A percentile compares a stretch with the other conserved stretches of the same genome.
These are phyloP conservation scores for Anthoscopus minutus DNA, from an alignment of 2,113 vertebrate species.

Conservation along the genomic window DNA sequence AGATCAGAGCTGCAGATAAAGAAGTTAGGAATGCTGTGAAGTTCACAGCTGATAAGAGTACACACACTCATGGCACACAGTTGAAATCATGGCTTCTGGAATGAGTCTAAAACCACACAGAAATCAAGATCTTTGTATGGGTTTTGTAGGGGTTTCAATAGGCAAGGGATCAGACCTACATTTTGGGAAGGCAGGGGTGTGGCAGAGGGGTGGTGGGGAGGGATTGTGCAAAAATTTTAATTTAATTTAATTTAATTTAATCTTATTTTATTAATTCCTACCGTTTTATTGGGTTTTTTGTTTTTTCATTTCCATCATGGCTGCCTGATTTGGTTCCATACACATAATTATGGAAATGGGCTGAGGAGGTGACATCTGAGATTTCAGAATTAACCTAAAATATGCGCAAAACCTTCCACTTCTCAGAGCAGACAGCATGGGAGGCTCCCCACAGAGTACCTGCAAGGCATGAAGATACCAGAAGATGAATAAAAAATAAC, in stretches of 20 bases:
- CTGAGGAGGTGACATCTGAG: slow-evolving; percentile 2
- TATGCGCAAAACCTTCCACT: slow-evolving; percentile 9
- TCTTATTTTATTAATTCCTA: neutral
- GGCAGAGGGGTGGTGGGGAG: neutral
- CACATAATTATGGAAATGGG: slow-evolving; percentile 26
- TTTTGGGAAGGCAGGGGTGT: neutral
- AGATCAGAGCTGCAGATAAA: neutral
- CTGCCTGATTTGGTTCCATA: neutral
- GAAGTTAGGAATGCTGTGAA: neutral
- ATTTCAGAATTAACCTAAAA: slow-evolving; percentile 28
- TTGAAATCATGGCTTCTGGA: neutral
- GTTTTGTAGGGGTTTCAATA: neutral
- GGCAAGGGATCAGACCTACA: neutral
- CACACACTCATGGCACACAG: neutral
- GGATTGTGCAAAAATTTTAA: accelerated
- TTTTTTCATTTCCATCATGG: neutral
- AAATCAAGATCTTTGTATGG: neutral
- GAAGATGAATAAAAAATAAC: neutral
- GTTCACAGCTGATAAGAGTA: neutral
- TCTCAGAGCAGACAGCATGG: neutral
- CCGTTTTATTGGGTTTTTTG: neutral
- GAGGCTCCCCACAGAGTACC: neutral
- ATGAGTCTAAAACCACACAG: neutral
- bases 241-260: neutral
- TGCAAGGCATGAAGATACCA: neutral